A percentile compares a stretch with the other conserved stretches of the same genome.
These are phyloP conservation scores for Mesopsocus fuscifrons DNA, from an alignment of 2,888 invertebrate species.

Conservation along the genomic window DNA sequence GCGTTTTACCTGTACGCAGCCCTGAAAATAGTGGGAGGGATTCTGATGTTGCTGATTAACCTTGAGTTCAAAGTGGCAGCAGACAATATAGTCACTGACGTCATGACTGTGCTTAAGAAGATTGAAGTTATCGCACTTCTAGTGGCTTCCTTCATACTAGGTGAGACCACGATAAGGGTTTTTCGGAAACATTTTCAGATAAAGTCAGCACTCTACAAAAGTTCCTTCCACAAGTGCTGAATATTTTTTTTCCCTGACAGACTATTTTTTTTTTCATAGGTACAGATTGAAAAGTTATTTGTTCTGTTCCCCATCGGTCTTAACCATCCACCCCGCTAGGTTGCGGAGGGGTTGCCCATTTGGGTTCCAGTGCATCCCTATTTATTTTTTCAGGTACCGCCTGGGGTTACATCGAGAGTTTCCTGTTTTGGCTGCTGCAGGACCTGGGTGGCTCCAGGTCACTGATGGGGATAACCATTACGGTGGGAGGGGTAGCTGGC, in stretches of 20 bases:
- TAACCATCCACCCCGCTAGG: no score
- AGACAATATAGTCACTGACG: conserved; percentile 45
- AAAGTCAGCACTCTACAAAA: no score
- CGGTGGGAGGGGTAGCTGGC: conserved; percentile 56
- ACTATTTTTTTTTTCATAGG: no score
- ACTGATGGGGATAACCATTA: conserved; percentile 62
- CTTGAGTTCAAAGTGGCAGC: conserved; percentile 58
- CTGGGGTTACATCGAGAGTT: conserved; percentile 71
- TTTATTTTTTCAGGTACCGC: conserved; percentile 60
- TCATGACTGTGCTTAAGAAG: conserved; percentile 44
- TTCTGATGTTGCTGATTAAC: conserved; percentile 49
- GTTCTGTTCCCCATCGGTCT: no score
- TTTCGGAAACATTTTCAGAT: not conserved
- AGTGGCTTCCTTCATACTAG: conserved; percentile 48
- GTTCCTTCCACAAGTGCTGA: no score
- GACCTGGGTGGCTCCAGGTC: conserved; percentile 55
- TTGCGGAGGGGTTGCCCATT: no score
- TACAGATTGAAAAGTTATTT: no score
- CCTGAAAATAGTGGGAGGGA: conserved; percentile 44
- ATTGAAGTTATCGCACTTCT: conserved; percentile 52
- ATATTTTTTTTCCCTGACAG: no score
- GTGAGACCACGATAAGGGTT: conserved; percentile 28
- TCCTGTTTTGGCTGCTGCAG: conserved; percentile 60
- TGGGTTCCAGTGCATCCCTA: no score
- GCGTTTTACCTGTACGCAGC: conserved; percentile 57